These are phyloP conservation scores for Neopelma chrysocephalum DNA, from an alignment of 2,797 vertebrate species.

Conservation along the genomic window DNA sequence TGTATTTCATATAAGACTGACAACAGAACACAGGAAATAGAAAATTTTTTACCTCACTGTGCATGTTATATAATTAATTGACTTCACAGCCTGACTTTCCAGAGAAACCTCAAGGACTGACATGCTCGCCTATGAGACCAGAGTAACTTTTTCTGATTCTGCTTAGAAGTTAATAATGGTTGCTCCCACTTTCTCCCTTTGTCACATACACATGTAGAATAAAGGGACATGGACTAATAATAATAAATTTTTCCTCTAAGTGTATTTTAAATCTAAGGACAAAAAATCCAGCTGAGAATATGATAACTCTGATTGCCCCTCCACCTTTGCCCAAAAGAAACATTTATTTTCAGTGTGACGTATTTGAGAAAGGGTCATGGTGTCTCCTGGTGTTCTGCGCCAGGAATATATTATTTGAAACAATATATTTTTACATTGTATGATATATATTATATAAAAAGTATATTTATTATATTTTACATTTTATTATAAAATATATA, in stretches of 20 bases:
- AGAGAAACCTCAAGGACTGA: not conserved
- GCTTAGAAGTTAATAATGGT: not conserved
- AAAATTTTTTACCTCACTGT: fast-evolving
- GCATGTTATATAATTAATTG: not conserved
- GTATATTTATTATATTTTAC: not conserved
- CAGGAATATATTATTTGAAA: not conserved
- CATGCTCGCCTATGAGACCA: not conserved
- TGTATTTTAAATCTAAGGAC: not conserved
- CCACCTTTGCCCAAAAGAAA: not conserved
- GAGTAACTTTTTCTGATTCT: not conserved
- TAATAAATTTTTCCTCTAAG: not conserved
- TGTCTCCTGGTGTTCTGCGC: not conserved
- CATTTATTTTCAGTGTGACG: not conserved
- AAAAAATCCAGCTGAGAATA: not conserved
- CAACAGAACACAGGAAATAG: not conserved
- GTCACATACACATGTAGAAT: fast-evolving
- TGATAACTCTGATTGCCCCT: fast-evolving
- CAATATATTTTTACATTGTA: not conserved
- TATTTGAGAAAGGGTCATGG: not conserved
- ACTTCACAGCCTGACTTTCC: not conserved
- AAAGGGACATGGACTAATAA: not conserved
- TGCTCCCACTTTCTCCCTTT: not conserved
- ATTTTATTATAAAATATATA: not conserved
- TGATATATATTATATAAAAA: too few relatives aligned
- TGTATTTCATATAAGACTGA: not conserved